Evolutionary conservation across 2,888 invertebrate genomes (phyloP), one percentile per base, ranked within the genome.

Genomic region (Scelioninae gen. 1): DNA sequence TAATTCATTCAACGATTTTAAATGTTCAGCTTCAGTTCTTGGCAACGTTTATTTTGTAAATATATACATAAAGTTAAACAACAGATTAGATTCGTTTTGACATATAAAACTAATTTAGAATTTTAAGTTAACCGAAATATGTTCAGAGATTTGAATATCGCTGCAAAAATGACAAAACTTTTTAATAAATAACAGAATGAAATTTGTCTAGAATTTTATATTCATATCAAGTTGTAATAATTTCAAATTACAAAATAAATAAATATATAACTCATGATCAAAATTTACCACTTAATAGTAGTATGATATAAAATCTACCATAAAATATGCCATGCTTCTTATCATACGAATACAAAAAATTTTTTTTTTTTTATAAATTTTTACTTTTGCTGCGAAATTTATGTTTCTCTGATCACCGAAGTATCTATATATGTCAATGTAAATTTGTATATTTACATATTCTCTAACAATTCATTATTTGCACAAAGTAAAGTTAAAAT

Each of bases 11-110:
- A 9, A 7, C n/a, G 34, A 8, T 1, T 13, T 66, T 1, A 16
- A n/a, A 49, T 66, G 23, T 23, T 23, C 23, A 1, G 23, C 1
- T 23, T 23, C 23, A 23, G 1, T 23, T 23, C 4, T 23, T 23
- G 23, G 23, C 23, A 23, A 23, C 23, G 23, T 58, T 43, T 71
- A 60, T 58, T 76, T 68, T 76, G 76, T 76, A 76, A 76, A 76
- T 76, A 76, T 66, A 65, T 66, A 75, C 47, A 66, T 75, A 63
- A 65, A 43, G 38, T 11, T 38, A 69, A 56, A 10, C 62, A 32
- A 31, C 45, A 62, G 15, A 45, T 58, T 58, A 40, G 40, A 34
- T 51, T 3, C 13, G 13, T 8, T 3, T 55, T 55, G 31, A 58
- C 10, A 60, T 68, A 43, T 56, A 71, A 71, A 71, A 23, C 38